Base-by-base conservation (phyloP, 2,888 invertebrate species). In the Ochropleura leucogaster region DNA sequence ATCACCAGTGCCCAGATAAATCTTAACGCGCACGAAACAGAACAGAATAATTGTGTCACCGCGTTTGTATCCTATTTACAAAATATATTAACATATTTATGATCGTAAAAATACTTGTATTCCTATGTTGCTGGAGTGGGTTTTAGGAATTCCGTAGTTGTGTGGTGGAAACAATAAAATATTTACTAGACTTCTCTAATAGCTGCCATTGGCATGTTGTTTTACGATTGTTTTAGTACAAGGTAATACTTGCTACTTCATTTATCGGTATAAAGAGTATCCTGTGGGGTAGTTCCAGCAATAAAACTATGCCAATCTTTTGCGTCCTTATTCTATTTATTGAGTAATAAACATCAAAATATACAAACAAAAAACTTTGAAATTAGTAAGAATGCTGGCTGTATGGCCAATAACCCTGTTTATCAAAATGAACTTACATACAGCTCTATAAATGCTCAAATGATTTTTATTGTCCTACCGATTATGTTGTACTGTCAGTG, bases 1-100 rank as follows among this genome's bases (percentile, higher is more conserved):
- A 82, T 82, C 84, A 83, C 86, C 83, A 68, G 46, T 75, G 55
- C 69, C 85, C 82, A 89, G 91, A 92, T 93, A 91, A 92, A 92
- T 92, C 90, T 91, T 82, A 79, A 79, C 82, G 77, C 77, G 87
- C 89, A 89, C 89, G 91, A 91, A 90, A 89, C 86, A 86, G 85
- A 88, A 70, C 90, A 87, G 85, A 87, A 88, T 89, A 85, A 88
- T 87, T 85, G 85, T 87, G 86, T 85, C 83, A 84, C 68, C 68
- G 81, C 74, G 60, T 71, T 80, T 51, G 78, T 87, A 87, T 86
- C 80, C 87, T 87, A 87, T 81, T 86, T 85, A 78, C 60, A 46
- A 80, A 75, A 77, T 70, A 77, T 70, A 76, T 82, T 84, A 65
- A 16, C 82, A 85, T 82, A 77, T 76, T 76, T 74, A 82, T 75